Base-by-base conservation (phyloP, 2,113 vertebrate genomes). In the Stictonetta naevosa region DNA sequence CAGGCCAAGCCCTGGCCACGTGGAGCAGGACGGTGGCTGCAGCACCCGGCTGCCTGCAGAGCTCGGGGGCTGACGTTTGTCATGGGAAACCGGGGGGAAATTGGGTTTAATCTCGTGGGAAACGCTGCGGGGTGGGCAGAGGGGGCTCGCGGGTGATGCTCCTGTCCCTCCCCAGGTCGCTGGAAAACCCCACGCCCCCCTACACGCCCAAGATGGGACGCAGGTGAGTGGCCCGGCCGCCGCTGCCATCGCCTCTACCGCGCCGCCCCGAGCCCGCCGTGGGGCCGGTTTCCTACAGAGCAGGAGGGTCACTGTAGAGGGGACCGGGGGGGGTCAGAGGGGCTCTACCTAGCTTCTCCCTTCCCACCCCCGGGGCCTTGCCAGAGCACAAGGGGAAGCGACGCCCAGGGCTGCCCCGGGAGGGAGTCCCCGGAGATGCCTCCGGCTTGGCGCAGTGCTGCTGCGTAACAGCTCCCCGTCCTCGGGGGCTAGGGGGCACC, bases 161-260 rank as follows among this genome's bases (percentile, higher is more conserved):
- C n/a, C 53, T 13, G 86, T 95, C 66, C 78, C 10, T 91, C 90
- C 74, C 75, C 97, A 99, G 99, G 97, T 99, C 99, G 16, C 97
- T 99, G 91, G 99, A 99, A 94, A 99, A 99, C 88, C 98, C 99
- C 89, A 99, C 99, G 12, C 99, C 99, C 23, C 99, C 99, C 31
- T 99, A 98, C 97, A 99, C 99, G 2, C 99, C 99, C 62, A 99
- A 98, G 78, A 98, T 99, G 96, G 98, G 98, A 42, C 99, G 98
- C 97, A 99, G 99, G 99, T 99, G 95, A 98, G 98, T 81, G 48
- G 23, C 33, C 15, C 76, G 2, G 7, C 64, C 59, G 3, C 2
- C 1, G 1, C 18, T 46, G 33, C 48, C 7, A 23, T 42, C 33
- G 0, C 8, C 67, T 56, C 28, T 79, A 56, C 60, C 15, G 10